A percentile compares a stretch with the other conserved stretches of the same genome.
Conservation (phyloP, 2,797 vertebrate genomes). For the Hybognathus amarus region DNA sequence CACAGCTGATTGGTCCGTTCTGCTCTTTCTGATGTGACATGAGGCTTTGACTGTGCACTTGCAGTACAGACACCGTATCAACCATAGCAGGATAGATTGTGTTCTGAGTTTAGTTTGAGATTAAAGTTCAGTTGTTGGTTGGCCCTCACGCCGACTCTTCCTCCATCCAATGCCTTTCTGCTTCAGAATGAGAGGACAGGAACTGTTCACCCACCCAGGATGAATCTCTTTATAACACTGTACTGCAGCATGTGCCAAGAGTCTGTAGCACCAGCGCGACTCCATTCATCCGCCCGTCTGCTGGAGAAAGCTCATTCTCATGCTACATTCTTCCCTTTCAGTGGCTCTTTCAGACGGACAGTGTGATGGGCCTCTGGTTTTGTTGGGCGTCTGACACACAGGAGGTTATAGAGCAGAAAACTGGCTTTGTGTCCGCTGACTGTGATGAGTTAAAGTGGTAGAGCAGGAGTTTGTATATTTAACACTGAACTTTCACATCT, state of each 20-base stretch:
- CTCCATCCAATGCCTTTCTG: slow-evolving; percentile 8
- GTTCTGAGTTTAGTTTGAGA: background rate
- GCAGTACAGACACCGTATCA: background rate
- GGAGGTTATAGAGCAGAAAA: slow-evolving; percentile 29
- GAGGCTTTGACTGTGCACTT: background rate
- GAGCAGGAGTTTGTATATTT: slow-evolving; percentile 14
- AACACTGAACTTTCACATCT: slow-evolving; percentile 7
- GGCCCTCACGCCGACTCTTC: slow-evolving; percentile 13
- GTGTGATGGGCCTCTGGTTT: slow-evolving; percentile 44
- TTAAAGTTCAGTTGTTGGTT: slow-evolving; percentile 12
- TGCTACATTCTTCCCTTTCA: slow-evolving; percentile 70
- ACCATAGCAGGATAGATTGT: background rate
- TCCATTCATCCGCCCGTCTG: slow-evolving; percentile 62
- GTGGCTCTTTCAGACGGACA: slow-evolving; percentile 40
- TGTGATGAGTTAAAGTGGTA: slow-evolving; percentile 46
- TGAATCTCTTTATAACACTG: slow-evolving; percentile 45
- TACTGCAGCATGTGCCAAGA: slow-evolving; percentile 58
- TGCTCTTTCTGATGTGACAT: no score
- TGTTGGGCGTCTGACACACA: slow-evolving; percentile 50
- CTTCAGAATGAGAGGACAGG: slow-evolving; percentile 19
- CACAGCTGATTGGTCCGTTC: background rate
- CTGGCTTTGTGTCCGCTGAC: slow-evolving; percentile 23
- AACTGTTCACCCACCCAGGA: slow-evolving; percentile 49
- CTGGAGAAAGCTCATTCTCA: slow-evolving; percentile 64
- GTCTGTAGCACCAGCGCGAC: slow-evolving; percentile 66